Percentiles rank a stretch among this genome's conserved stretches.
Evolutionary conservation across 2,113 vertebrate species (phyloP).

Genomic region (Guaruba guarouba): DNA sequence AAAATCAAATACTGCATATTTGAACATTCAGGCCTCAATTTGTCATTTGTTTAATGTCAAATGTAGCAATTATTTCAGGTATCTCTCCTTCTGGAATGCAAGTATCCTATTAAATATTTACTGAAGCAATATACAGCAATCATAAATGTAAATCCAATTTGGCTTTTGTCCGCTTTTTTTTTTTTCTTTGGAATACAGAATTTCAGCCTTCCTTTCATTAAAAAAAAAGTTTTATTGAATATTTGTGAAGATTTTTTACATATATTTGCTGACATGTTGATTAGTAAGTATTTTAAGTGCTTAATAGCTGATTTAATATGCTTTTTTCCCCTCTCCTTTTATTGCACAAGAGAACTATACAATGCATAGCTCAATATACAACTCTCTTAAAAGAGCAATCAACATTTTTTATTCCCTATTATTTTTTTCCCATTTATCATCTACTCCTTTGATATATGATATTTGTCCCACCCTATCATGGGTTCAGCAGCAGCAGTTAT

Average conservation of each 20-base stretch:
- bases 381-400: not conserved
- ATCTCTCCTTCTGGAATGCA: not conserved
- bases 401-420: not conserved
- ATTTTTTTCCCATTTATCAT: not conserved
- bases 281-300: not conserved
- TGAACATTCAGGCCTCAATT: not conserved
- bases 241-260: not conserved
- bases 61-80: not conserved
- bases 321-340: not conserved
- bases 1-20: not conserved
- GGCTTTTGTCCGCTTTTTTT: not conserved
- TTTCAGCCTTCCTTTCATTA: not conserved
- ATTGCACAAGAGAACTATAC: not conserved
- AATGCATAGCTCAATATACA: not conserved
- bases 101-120: not conserved
- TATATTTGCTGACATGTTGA: not conserved
- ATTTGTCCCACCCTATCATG: not conserved
- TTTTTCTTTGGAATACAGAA: not conserved
- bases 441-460: not conserved
- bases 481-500: no score
- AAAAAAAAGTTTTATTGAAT: not conserved
- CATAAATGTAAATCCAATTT: not conserved
- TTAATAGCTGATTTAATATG: not conserved
- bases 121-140: not conserved
- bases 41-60: not conserved